Conservation (phyloP, 2,797 vertebrate species). For the Phyllotis vaccarum region DNA sequence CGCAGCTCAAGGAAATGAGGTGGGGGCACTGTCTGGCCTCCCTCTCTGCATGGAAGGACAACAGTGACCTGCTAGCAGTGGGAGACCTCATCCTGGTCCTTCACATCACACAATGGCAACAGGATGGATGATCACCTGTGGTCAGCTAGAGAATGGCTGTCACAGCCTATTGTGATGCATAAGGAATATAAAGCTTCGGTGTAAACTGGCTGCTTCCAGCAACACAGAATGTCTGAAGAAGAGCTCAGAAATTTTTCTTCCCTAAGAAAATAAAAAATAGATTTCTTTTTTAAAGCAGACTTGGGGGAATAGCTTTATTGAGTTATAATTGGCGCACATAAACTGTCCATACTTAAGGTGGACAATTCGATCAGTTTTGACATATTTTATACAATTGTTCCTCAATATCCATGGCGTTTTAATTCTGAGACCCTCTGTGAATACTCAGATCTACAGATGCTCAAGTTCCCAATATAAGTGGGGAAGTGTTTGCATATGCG, state of each 20-base stretch:
- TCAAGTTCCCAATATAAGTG: background rate
- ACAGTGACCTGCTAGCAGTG: background rate
- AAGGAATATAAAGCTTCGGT: background rate
- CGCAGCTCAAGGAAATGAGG: background rate
- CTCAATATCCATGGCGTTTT: background rate
- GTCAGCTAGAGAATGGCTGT: background rate
- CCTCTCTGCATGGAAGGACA: background rate
- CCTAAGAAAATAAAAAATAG: background rate
- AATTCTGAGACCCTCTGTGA: background rate
- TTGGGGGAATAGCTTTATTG: background rate
- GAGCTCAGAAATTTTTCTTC: background rate
- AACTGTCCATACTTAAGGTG: background rate
- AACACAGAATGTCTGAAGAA: background rate
- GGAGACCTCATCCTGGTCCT: background rate
- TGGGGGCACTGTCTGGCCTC: background rate
- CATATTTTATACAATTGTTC: background rate
- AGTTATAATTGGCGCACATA: background rate
- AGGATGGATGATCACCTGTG: background rate
- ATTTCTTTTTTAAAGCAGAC: background rate
- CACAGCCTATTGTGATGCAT: background rate
- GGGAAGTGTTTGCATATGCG: background rate
- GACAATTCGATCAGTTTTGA: slow-evolving; percentile 11
- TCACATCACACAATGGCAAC: no score
- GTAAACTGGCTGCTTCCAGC: background rate
- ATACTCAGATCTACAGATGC: background rate